A percentile compares a stretch with the other conserved stretches of the same genome.
phyloP scores from a whole-genome alignment of 2,888 invertebrate species.

The Trichogramma evanescens region DNA sequence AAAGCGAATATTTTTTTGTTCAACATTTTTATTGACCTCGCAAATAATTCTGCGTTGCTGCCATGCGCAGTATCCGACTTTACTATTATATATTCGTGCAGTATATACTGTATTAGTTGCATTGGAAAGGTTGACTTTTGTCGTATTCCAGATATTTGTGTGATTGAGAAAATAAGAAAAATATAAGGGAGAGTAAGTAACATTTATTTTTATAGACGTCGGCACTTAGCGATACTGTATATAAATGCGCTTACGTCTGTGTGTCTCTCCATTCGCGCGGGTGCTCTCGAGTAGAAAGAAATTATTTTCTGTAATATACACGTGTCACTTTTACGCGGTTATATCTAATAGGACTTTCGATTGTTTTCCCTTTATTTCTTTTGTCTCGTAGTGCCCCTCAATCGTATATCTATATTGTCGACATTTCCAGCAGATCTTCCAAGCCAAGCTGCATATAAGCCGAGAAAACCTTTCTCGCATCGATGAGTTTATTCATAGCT shows the following conservation, averaged over 20 bases:
- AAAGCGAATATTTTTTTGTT: too few species aligned
- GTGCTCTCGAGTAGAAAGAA: conserved; percentile 19
- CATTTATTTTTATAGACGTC: conserved; percentile 17
- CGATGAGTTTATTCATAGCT: conserved; percentile 1
- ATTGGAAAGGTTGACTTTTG: too few species aligned
- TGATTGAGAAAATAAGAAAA: not conserved
- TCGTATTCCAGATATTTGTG: not conserved
- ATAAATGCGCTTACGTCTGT: not conserved
- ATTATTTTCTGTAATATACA: conserved; percentile 17
- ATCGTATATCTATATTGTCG: conserved; percentile 1
- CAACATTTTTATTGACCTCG: too few species aligned
- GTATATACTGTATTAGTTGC: too few species aligned
- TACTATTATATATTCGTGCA: too few species aligned
- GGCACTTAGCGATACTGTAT: not conserved
- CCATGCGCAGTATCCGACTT: too few species aligned
- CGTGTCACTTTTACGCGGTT: conserved; percentile 20
- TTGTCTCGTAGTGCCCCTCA: conserved; percentile 10
- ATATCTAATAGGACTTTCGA: conserved; percentile 17
- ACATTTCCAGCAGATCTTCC: not conserved
- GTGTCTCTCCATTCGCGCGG: not conserved
- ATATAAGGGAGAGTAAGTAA: not conserved
- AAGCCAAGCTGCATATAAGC: not conserved
- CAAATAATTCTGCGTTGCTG: too few species aligned
- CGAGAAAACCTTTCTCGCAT: conserved; percentile 6
- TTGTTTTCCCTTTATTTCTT: conserved; percentile 16